Evolutionary conservation across 2,797 vertebrate genomes (phyloP).

Genomic region (Strix occidentalis): DNA sequence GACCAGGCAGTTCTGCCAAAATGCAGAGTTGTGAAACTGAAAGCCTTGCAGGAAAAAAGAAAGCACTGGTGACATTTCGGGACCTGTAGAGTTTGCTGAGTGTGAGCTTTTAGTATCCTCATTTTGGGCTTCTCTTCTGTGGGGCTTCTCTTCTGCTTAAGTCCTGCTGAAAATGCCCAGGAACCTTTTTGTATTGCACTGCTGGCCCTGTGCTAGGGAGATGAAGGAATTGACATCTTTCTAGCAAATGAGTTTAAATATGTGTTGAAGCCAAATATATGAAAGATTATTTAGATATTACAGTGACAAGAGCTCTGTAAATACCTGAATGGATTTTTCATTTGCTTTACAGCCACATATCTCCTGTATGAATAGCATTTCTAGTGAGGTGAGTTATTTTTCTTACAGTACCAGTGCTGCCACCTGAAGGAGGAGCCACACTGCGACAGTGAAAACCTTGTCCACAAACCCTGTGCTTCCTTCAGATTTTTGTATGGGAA

Average conservation of each 20-base stretch:
- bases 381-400: not conserved
- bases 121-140: not conserved
- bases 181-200: not conserved
- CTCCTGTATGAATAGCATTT: not conserved
- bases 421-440: not conserved
- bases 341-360: not conserved
- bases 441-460: not conserved
- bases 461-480: not conserved
- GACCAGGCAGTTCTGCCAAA: not conserved
- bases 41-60: not conserved
- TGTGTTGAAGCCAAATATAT: not conserved
- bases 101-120: not conserved
- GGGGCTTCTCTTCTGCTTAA: not conserved
- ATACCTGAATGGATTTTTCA: not conserved
- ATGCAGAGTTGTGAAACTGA: rapidly evolving
- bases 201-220: not conserved
- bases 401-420: not conserved
- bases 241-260: not conserved
- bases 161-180: not conserved
- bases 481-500: not conserved
- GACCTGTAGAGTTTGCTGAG: not conserved
- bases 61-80: not conserved
- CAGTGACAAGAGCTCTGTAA: not conserved
- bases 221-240: not conserved
- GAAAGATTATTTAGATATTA: not conserved